Conservation (phyloP, 2,113 vertebrate genomes). For the Cyprinodon variegatus region DNA sequence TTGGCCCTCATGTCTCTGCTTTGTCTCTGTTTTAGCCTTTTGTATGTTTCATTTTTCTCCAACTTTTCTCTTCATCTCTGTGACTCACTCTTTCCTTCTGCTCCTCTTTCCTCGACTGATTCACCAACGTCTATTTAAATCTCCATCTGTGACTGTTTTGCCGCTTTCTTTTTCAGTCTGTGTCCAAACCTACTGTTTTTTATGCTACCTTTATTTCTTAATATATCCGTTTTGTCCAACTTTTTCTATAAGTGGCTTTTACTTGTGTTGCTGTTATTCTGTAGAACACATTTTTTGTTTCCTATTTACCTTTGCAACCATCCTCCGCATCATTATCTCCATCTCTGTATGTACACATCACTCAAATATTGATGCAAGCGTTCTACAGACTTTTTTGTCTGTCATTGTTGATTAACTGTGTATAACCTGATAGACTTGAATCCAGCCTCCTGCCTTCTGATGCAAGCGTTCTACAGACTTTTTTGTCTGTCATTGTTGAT, state of each 20-base stretch:
- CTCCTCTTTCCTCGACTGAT: conserved; percentile 60
- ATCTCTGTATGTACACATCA: not conserved
- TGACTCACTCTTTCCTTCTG: conserved; percentile 61
- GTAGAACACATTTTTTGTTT: conserved; percentile 1
- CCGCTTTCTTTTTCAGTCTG: conserved; percentile 45
- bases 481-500: conserved; percentile 47
- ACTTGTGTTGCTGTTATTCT: not conserved
- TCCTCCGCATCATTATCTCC: conserved; percentile 8
- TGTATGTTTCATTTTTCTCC: conserved; percentile 18
- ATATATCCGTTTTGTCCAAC: conserved; percentile 6
- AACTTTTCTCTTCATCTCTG: conserved; percentile 46
- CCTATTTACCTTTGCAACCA: conserved; percentile 16
- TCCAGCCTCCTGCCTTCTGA: conserved; percentile 1
- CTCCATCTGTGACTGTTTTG: conserved; percentile 42
- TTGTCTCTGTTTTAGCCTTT: conserved; percentile 8
- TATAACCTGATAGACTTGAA: conserved; percentile 43
- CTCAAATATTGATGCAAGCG: conserved; percentile 38
- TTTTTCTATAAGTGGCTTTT: not conserved
- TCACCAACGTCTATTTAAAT: conserved; percentile 63
- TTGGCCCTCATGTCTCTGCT: conserved; percentile 17
- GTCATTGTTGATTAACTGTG: conserved; percentile 35
- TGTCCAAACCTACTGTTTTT: conserved; percentile 32
- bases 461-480: conserved; percentile 29
- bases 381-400: conserved; percentile 40
- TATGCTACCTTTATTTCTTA: not conserved